Percentiles rank a stretch among this genome's conserved stretches.
These are phyloP conservation scores for Mionectes olivaceus DNA, from an alignment of 2,797 vertebrate species.

Conservation along the genomic window DNA sequence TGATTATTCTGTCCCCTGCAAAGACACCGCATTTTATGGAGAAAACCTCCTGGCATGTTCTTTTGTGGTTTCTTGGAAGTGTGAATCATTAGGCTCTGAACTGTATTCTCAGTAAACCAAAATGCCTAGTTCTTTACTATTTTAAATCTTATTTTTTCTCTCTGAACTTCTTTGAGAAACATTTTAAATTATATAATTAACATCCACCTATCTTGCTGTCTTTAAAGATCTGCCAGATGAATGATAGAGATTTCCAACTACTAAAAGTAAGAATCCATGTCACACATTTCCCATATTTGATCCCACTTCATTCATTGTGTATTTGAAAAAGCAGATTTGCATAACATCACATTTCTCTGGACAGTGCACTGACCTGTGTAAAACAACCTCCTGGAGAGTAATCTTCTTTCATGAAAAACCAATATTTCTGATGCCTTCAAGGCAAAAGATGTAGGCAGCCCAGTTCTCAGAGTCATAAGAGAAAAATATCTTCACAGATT, in stretches of 20 bases:
- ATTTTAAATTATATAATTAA: background rate
- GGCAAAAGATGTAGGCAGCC: background rate
- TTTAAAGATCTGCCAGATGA: background rate
- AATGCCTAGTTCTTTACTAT: background rate
- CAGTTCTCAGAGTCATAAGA: background rate
- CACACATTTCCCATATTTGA: background rate
- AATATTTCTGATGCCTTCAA: constrained; percentile 26
- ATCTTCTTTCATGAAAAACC: background rate
- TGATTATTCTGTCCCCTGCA: background rate
- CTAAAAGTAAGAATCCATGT: background rate
- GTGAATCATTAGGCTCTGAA: background rate
- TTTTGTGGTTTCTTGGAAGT: background rate
- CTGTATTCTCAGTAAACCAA: background rate
- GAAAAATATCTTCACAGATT: constrained; percentile 7
- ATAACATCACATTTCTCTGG: background rate
- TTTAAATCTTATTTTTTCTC: background rate
- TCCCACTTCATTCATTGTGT: background rate
- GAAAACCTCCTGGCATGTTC: background rate
- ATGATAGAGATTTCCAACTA: background rate
- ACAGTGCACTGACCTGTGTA: background rate
- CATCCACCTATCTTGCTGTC: background rate
- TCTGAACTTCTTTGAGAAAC: background rate
- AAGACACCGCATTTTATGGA: background rate
- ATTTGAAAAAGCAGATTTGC: background rate
- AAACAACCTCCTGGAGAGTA: background rate